Conservation (phyloP, 2,113 vertebrate genomes). For the Spheniscus mendiculus region DNA sequence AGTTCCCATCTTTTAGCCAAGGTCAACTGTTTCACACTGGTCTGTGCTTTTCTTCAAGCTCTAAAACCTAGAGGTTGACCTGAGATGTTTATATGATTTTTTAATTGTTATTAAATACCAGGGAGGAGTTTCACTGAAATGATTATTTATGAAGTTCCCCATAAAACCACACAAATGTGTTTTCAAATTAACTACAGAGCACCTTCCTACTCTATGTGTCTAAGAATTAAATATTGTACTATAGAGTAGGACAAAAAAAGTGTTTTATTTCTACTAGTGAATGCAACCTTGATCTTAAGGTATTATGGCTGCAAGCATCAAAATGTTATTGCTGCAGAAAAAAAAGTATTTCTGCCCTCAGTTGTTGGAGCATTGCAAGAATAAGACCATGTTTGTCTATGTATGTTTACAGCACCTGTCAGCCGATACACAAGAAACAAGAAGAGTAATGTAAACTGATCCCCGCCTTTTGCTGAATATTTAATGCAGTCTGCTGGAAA, state of each 20-base stretch:
- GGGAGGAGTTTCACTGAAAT: background rate
- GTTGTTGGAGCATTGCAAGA: slow-evolving; percentile 66
- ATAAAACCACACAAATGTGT: background rate
- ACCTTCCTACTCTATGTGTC: background rate
- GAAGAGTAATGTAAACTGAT: slow-evolving; percentile 88
- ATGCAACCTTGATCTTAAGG: background rate
- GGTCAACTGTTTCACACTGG: slow-evolving; percentile 70
- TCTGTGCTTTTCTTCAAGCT: background rate
- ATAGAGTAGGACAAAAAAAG: background rate
- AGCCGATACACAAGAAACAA: slow-evolving; percentile 90
- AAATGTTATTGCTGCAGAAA: slow-evolving; percentile 13
- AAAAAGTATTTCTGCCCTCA: slow-evolving; percentile 65
- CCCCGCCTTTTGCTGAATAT: slow-evolving; percentile 84
- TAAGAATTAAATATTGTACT: background rate
- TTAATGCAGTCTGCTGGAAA: slow-evolving; percentile 84
- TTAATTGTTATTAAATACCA: background rate
- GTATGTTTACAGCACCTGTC: slow-evolving; percentile 93
- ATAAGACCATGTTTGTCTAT: slow-evolving; percentile 84
- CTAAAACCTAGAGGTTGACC: background rate
- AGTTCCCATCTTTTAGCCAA: slow-evolving; percentile 72
- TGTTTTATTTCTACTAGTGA: background rate
- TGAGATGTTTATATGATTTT: background rate
- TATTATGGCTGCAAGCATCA: background rate
- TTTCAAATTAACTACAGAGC: background rate
- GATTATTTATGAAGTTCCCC: background rate